phyloP scores from a whole-genome alignment of 2,888 invertebrate species.

The Cerastis rubricosa region DNA sequence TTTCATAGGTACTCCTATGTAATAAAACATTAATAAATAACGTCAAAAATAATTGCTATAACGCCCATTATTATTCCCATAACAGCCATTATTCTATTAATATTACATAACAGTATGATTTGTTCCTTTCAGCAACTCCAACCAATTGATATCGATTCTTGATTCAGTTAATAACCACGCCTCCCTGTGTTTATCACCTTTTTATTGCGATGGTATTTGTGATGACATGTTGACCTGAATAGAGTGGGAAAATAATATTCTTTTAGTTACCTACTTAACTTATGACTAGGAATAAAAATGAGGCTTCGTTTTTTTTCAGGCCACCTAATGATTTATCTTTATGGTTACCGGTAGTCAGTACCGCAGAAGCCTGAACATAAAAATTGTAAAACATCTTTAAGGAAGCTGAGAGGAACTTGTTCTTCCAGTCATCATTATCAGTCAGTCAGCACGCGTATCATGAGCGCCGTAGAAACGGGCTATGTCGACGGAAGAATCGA shows the following conservation, averaged over 20 bases:
- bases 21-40: conserved; percentile 15
- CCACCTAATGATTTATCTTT: too few relatives aligned
- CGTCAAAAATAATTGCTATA: background rate
- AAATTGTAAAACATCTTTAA: too few relatives aligned
- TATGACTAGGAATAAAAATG: background rate
- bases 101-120: conserved; percentile 6
- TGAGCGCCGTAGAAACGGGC: too few relatives aligned
- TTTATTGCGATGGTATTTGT: conserved; percentile 45
- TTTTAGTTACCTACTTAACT: background rate
- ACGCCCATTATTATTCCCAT: background rate
- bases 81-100: conserved; percentile 23
- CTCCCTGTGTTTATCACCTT: conserved; percentile 47
- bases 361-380: too few relatives aligned
- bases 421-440: too few relatives aligned
- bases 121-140: background rate
- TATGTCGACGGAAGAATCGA: too few relatives aligned
- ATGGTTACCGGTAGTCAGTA: too few relatives aligned
- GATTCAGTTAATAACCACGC: conserved; percentile 54
- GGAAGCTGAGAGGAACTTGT: too few relatives aligned
- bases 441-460: too few relatives aligned
- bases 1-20: too few relatives aligned
- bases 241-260: background rate
- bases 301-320: too few relatives aligned
- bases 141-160: conserved; percentile 67
- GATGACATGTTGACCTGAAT: conserved; percentile 53